Evolutionary conservation across 2,888 invertebrate species (phyloP).

Genomic region (Trissonchulus sp.): DNA sequence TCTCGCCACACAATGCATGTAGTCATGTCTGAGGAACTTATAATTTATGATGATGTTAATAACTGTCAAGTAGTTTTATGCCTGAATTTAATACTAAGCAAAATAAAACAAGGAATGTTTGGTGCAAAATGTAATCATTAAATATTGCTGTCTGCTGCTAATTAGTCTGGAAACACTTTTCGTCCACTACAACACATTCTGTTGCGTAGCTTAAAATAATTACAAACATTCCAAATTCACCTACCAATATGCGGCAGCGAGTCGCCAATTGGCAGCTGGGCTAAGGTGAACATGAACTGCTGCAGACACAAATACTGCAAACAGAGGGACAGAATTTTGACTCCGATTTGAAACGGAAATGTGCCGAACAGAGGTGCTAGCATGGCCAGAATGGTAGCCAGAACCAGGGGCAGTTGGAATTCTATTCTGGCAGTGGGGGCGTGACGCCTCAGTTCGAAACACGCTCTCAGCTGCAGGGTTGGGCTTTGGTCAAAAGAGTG

Average conservation of each 20-base stretch:
- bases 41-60: too few relatives aligned
- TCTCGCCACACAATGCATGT: too few relatives aligned
- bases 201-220: too few relatives aligned
- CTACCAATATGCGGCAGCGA: not conserved
- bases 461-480: not conserved
- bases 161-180: too few relatives aligned
- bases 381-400: slow-evolving; percentile 12
- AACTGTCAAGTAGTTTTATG: too few relatives aligned
- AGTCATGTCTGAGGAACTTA: too few relatives aligned
- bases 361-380: slow-evolving; percentile 1
- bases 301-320: slow-evolving; percentile 9
- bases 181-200: too few relatives aligned
- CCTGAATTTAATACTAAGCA: too few relatives aligned
- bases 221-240: not conserved
- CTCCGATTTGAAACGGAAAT: not conserved
- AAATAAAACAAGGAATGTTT: too few relatives aligned
- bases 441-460: not conserved
- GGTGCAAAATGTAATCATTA: too few relatives aligned
- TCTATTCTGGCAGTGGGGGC: not conserved
- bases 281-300: not conserved
- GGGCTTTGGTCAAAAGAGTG: too few relatives aligned
- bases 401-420: not conserved
- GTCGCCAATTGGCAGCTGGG: not conserved
- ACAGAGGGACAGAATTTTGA: not conserved
- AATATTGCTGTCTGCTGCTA: too few relatives aligned